Evolutionary conservation across 2,888 invertebrate species (phyloP), one percentile per base, ranked within the genome.

Genomic region (Maniola hyperantus): DNA sequence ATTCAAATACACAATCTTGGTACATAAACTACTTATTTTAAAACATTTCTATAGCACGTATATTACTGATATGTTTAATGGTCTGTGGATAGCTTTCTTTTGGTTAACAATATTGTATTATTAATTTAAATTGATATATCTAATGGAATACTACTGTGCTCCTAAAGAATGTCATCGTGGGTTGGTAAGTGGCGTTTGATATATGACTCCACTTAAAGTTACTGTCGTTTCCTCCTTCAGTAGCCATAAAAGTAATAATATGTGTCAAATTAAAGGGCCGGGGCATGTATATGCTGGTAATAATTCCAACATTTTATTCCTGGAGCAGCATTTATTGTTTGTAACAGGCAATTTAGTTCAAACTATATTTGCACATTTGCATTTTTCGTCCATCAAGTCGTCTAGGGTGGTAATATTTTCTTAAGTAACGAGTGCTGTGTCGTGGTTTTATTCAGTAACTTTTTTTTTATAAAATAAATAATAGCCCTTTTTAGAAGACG

Each of bases 231-330:
- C 64, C 77, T 80, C 80, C 81, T 85, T 84, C 89, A 86, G 89
- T 82, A 89, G 90, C 88, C 77, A 77, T 80, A 83, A 81, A 78
- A 83, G 46, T 63, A 84, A 79, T 87, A 84, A 84, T 82, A 84
- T 77, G 74, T 73, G 78, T 87, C 76, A 80, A 79, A 79, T 80
- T 83, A 83, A 84, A 63, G 69, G 83, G 84, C 79, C 70, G 60
- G 39, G 51, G 51, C 50, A 63, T 65, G 62, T 65, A 65, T 59
- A 62, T 44, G 58, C 58, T 73, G 73, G 77, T 78, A 82, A 82
- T 88, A 88, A 82, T 80, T 88, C 78, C 83, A 77, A 76, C 77
- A 80, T 84, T 83, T 83, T 83, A 88, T 84, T 85, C 82, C 84
- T 83, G 80, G 76, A 79, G 71, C 76, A 78, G 80, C 84, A 87